Evolutionary conservation across 2,113 vertebrate genomes (phyloP), one percentile per base, ranked within the genome.

Genomic region (Neolamprologus ventralis): DNA sequence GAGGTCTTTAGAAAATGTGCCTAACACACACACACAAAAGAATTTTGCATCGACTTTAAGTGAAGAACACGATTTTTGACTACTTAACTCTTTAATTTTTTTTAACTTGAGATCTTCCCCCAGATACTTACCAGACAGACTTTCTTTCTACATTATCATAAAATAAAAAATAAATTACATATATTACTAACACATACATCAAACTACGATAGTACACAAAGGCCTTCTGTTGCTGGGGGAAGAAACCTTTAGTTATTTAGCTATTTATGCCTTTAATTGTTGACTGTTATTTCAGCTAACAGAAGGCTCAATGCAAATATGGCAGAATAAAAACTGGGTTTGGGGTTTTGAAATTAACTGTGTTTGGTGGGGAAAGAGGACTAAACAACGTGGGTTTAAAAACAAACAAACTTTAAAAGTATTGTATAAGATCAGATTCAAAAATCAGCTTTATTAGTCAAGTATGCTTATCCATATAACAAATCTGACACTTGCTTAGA

Each of bases 71-170:
- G 3, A 16, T 23, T 80, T 54, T 47, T 17, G 6, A 49, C 23
- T 49, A 31, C 4, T 47, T 19, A 47, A 19, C 23, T 75, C 42
- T 75, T 75, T 19, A 3, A 78, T 8, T 37, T 37, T 31, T 28
- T 65, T 63, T 2, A 65, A 47, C 16, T 10, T 75, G 23, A 47
- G 21, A 1, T 75, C 71, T 31, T 31, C 37, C 17, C n/a, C 5
- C 9, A 82, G 47, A 92, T 93, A 93, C 91, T 94, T 93, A 93
- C 90, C 90, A 87, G 16, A 54, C 33, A 23, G 45, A 21, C 11
- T 31, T 75, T 49, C 23, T 71, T 42, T 26, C 7, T 84, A 21
- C 49, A 60, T 26, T 75, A 28, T 47, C 7, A 86, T 28, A 8
- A 79, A 35, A 33, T 40, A 37, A 16, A 71, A 26, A 57, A 14